A percentile compares a stretch with the other conserved stretches of the same genome.
Conservation (phyloP, 2,888 invertebrate genomes). For the Blastobasis lacticolella region DNA sequence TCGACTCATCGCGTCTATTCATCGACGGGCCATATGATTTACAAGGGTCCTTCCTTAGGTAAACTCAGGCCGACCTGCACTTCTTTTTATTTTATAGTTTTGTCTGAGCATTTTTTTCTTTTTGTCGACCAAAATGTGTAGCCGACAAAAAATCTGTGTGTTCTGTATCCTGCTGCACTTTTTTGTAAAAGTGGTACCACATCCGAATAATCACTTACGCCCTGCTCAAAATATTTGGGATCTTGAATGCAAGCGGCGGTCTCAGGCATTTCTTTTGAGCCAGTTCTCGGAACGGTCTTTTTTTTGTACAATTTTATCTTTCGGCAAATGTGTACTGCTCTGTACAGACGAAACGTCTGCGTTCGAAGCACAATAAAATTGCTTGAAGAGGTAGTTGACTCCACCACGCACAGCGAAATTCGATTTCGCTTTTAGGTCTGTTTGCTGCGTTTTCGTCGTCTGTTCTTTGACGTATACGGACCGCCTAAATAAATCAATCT, state of each 20-base stretch:
- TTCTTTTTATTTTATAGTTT: slow-evolving; percentile 72
- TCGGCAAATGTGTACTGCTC: slow-evolving; percentile 23
- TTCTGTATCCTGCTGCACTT: slow-evolving; percentile 69
- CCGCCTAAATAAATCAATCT: slow-evolving; percentile 58
- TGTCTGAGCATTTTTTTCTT: slow-evolving; percentile 65
- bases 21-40: slow-evolving; percentile 67
- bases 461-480: slow-evolving; percentile 29
- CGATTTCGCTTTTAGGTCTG: slow-evolving; percentile 4
- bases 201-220: slow-evolving; percentile 72
- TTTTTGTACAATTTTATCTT: slow-evolving; percentile 28
- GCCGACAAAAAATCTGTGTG: slow-evolving; percentile 61
- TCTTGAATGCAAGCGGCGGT: slow-evolving; percentile 52
- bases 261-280: slow-evolving; percentile 53
- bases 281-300: slow-evolving; percentile 52
- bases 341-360: slow-evolving; percentile 31
- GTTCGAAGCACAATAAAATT: slow-evolving; percentile 15
- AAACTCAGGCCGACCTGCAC: slow-evolving; percentile 64
- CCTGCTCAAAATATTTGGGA: slow-evolving; percentile 71
- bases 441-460: slow-evolving; percentile 18
- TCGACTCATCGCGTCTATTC: slow-evolving; percentile 59
- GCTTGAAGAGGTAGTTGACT: slow-evolving; percentile 9
- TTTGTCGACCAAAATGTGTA: slow-evolving; percentile 64
- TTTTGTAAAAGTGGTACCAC: slow-evolving; percentile 69
- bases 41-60: slow-evolving; percentile 73
- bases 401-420: slow-evolving; percentile 5